Base-by-base conservation (phyloP, 2,797 vertebrate genomes). In the Chloroceryle amazona region DNA sequence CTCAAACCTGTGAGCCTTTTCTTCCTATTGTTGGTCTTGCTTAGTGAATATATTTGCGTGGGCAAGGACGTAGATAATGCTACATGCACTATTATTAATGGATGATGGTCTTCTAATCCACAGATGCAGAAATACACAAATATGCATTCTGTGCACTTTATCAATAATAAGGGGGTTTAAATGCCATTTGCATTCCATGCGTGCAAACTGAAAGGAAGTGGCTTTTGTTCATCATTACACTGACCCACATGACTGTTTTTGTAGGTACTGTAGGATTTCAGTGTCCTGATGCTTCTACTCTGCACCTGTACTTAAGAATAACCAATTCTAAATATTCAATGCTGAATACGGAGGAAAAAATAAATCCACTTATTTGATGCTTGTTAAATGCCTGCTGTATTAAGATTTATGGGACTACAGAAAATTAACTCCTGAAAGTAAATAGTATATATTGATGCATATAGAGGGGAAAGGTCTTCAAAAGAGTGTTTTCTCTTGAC, bases 21-120 rank as follows among this genome's bases (percentile, higher is more conserved):
- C 10, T 17, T 63, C 6, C 17, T 44, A 5, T 25, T 0, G 0
- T 9, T 33, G 7, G 61, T 83, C 33, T 39, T 7, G 8, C 39
- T 75, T 25, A 54, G 8, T 35, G 26, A 63, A 58, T 90, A 79
- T 84, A 65, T 86, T 78, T 51, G 29, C 2, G 4, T 4, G 37
- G 26, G 3, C 26, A 75, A 57, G 33, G 76, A 54, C 25, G 22
- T 31, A 54, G 68, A 44, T 39, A 52, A 71, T 9, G n/a, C 42
- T 66, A 55, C 51, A 33, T 19, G 37, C 28, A 0, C 29, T 72
- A 5, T 61, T 75, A 58, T 72, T 54, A 70, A 81, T 28, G 19
- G 42, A 12, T 39, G 49, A 39, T 11, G 18, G 65, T 68, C 29
- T 21, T 63, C 63, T 91, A 41, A 78, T 44, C 33, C 41, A n/a